Evolutionary conservation across 1,140 invertebrate species (phyloP).

Genomic region (Potamilus streckersoni): DNA sequence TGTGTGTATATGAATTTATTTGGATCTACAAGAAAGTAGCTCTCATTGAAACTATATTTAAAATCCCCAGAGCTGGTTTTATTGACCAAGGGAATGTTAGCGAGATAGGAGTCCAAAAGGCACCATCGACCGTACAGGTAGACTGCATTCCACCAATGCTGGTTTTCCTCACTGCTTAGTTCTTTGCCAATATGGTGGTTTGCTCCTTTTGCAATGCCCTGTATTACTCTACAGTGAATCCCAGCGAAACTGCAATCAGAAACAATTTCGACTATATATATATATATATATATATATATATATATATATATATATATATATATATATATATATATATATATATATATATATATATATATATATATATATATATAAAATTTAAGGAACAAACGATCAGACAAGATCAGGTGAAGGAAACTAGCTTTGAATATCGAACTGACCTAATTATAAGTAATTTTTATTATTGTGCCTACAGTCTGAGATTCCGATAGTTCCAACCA

Average conservation of each 20-base stretch:
- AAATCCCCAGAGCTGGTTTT: conserved; percentile 30
- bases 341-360: too few relatives aligned
- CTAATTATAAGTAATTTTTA: too few relatives aligned
- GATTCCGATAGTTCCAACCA: too few relatives aligned
- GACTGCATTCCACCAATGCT: conserved; percentile 68
- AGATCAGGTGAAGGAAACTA: neutral
- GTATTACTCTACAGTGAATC: conserved; percentile 63
- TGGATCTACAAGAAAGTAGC: conserved; percentile 71
- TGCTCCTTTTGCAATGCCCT: conserved; percentile 66
- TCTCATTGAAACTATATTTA: conserved; percentile 58
- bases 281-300: neutral
- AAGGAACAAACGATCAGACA: too few relatives aligned
- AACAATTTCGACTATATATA: neutral
- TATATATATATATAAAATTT: too few relatives aligned
- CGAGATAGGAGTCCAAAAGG: conserved; percentile 60
- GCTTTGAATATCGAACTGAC: neutral
- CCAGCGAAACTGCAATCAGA: conserved; percentile 61
- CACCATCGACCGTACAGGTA: conserved; percentile 65
- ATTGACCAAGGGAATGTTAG: conserved; percentile 27
- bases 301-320: neutral
- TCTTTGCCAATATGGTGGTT: conserved; percentile 67
- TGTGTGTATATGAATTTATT: conserved; percentile 71
- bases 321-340: neutral
- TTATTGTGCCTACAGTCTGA: too few relatives aligned
- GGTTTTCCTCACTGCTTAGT: conserved; percentile 60